Evolutionary conservation across 2,113 vertebrate species (phyloP).

Genomic region (Ophthalmolycus amberensis): DNA sequence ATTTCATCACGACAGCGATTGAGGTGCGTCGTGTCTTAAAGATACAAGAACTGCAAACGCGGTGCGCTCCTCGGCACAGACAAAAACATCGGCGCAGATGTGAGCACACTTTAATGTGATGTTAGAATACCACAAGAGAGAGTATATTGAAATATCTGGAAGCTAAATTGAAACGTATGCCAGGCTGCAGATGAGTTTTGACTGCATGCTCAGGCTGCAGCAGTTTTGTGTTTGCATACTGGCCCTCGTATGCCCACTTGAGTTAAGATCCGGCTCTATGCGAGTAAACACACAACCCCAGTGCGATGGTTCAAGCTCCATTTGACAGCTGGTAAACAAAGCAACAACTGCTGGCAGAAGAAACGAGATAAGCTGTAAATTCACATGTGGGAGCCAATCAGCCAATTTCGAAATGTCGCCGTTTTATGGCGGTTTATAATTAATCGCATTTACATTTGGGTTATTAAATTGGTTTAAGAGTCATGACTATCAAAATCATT

Average conservation of each 20-base stretch:
- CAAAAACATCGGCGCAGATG: slow-evolving; percentile 31
- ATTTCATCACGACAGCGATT: slow-evolving; percentile 37
- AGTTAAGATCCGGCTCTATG: slow-evolving; percentile 15
- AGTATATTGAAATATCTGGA: slow-evolving; percentile 39
- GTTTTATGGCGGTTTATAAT: slow-evolving; percentile 25
- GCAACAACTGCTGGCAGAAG: slow-evolving; percentile 24
- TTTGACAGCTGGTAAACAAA: slow-evolving; percentile 60
- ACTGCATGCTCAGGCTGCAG: not conserved
- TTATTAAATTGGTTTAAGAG: slow-evolving; percentile 21
- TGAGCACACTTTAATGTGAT: slow-evolving; percentile 17
- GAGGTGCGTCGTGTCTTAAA: not conserved
- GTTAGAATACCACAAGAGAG: slow-evolving; percentile 23
- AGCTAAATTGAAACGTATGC: slow-evolving; percentile 16
- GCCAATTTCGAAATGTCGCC: not conserved
- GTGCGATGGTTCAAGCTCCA: slow-evolving; percentile 33
- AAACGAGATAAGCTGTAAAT: slow-evolving; percentile 21
- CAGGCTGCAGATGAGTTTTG: slow-evolving; percentile 14
- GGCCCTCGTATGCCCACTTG: slow-evolving; percentile 10
- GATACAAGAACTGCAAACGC: slow-evolving; percentile 32
- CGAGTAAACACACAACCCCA: slow-evolving; percentile 16
- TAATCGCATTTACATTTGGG: slow-evolving; percentile 17
- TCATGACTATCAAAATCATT: slow-evolving; percentile 9
- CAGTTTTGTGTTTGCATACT: slow-evolving; percentile 25
- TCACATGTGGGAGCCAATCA: too few species aligned
- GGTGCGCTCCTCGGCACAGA: slow-evolving; percentile 4